These are phyloP conservation scores for Argyra leucocephala DNA, from an alignment of 2,888 invertebrate species.

Conservation along the genomic window DNA sequence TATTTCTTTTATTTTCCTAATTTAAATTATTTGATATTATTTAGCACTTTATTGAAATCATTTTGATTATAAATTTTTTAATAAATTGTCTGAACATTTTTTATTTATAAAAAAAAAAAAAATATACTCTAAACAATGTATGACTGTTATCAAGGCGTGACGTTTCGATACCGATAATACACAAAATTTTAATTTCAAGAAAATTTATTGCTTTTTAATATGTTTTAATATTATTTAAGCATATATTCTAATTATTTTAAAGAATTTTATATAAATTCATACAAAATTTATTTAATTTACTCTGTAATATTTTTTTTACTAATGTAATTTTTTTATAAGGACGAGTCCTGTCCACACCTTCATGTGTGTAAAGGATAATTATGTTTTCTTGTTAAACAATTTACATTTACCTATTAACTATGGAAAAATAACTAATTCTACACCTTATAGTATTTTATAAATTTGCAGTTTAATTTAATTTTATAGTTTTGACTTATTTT, in stretches of 20 bases:
- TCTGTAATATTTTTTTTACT: not conserved
- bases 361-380: not conserved
- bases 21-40: too few species aligned
- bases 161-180: not conserved
- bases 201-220: not conserved
- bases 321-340: not conserved
- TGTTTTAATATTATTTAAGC: not conserved
- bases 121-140: not conserved
- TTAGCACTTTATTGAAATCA: too few species aligned
- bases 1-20: too few species aligned
- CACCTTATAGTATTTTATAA: not conserved
- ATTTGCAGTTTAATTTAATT: not conserved
- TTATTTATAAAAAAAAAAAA: too few species aligned
- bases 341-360: not conserved
- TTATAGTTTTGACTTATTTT: not conserved
- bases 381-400: not conserved
- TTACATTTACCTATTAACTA: not conserved
- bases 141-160: not conserved
- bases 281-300: not conserved
- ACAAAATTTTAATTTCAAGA: not conserved
- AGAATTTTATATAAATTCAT: not conserved
- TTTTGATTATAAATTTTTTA: too few species aligned
- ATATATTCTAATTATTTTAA: not conserved
- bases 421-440: not conserved
- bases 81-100: too few species aligned